Evolutionary conservation across 2,888 invertebrate species (phyloP).

Genomic region (Trachelus iudaicus): DNA sequence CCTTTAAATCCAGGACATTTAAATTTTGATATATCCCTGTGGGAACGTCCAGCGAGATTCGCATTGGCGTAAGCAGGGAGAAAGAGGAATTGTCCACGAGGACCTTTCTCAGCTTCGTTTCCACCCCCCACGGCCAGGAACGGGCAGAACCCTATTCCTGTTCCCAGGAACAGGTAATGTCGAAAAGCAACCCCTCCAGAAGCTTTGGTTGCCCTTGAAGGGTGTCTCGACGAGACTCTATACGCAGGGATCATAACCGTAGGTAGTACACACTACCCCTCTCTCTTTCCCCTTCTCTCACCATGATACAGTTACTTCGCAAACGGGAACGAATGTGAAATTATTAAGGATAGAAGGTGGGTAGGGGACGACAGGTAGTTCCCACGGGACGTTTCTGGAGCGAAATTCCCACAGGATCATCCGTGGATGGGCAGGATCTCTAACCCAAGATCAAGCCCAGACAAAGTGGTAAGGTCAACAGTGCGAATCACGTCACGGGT

Average conservation of each 20-base stretch:
- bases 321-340: not conserved
- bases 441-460: not conserved
- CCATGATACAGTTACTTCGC: conserved; percentile 3
- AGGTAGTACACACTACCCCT: not conserved
- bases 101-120: conserved; percentile 7
- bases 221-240: not conserved
- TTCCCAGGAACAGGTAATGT: conserved; percentile 51
- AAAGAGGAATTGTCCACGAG: conserved; percentile 7
- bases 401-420: conserved; percentile 53
- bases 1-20: conserved; percentile 48
- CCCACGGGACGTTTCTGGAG: conserved; percentile 54
- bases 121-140: conserved; percentile 22
- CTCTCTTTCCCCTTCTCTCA: not conserved
- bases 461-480: not conserved
- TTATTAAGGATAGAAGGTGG: not conserved
- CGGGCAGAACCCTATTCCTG: conserved; percentile 18
- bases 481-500: not conserved
- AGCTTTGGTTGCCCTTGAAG: not conserved
- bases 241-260: not conserved
- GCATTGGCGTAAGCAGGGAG: conserved; percentile 22
- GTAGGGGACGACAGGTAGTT: conserved; percentile 52
- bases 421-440: not conserved
- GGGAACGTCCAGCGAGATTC: conserved; percentile 46
- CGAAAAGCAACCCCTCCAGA: not conserved
- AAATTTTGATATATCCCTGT: conserved; percentile 47